phyloP scores from a whole-genome alignment of 2,797 vertebrate genomes.

The Crax fasciolata region DNA sequence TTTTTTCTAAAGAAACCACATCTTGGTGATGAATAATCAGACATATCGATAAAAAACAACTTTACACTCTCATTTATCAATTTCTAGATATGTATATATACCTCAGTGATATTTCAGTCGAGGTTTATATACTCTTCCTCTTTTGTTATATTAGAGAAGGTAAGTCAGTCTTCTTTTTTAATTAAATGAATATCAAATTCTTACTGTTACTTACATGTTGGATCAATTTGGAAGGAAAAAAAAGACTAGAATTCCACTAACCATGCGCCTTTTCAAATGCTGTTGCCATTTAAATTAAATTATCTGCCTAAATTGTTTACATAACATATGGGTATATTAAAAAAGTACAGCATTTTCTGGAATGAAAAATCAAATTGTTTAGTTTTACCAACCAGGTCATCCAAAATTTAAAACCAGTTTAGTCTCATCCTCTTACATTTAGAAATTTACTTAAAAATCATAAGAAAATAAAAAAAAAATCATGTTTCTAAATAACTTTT shows the following conservation, averaged over 20 bases:
- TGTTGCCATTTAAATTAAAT: not conserved
- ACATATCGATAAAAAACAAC: not conserved
- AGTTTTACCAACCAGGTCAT: not conserved
- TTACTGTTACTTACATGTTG: not conserved
- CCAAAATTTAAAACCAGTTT: not conserved
- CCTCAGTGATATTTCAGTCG: not conserved
- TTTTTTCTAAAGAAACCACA: not conserved
- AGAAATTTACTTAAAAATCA: not conserved
- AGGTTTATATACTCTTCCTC: not conserved
- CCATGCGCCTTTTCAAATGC: not conserved
- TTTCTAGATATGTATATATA: not conserved
- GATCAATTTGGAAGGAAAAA: accelerated
- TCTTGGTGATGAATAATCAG: not conserved
- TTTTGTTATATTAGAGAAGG: not conserved
- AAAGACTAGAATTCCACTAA: not conserved
- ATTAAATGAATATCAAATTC: not conserved
- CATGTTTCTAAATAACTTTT: not conserved
- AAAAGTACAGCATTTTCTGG: not conserved
- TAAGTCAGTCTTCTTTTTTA: not conserved
- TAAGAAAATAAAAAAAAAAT: not conserved
- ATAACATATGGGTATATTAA: not conserved
- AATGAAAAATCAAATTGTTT: not conserved
- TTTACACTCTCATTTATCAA: not conserved
- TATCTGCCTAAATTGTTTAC: not conserved
- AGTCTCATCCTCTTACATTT: not conserved